phyloP scores from a whole-genome alignment of 2,113 vertebrate genomes.

The Pyxicephalus adspersus region DNA sequence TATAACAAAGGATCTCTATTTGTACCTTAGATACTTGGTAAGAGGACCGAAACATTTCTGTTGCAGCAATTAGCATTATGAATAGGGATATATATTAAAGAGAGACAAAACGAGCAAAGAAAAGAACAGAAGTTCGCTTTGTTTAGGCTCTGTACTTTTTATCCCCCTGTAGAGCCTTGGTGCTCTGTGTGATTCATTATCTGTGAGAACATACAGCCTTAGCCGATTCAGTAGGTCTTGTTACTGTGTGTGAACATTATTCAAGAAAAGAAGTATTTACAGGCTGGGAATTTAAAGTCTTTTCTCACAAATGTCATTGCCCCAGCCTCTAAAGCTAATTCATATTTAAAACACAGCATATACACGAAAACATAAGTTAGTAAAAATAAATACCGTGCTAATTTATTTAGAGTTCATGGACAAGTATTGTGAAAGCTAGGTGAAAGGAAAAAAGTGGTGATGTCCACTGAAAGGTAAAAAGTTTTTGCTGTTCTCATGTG shows the following conservation, averaged over 20 bases:
- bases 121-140: conserved; percentile 37
- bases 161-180: conserved; percentile 8
- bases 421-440: too few species aligned
- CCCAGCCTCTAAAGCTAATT: neutral
- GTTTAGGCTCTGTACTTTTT: conserved; percentile 46
- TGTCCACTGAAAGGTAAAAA: too few species aligned
- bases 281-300: conserved; percentile 12
- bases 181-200: conserved; percentile 38
- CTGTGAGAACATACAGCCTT: conserved; percentile 38
- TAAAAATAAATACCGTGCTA: too few species aligned
- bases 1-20: neutral
- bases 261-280: neutral
- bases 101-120: conserved; percentile 29
- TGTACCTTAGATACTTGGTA: conserved; percentile 17
- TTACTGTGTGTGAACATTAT: conserved; percentile 14
- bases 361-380: too few species aligned
- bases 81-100: conserved; percentile 40
- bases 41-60: conserved; percentile 54
- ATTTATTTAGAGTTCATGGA: too few species aligned
- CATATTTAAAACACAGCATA: neutral
- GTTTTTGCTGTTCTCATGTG: too few species aligned
- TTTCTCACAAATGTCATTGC: neutral
- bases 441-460: too few species aligned
- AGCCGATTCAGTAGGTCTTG: conserved; percentile 21
- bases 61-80: conserved; percentile 44